Conservation (phyloP, 2,113 vertebrate genomes). For the Steatornis caripensis region DNA sequence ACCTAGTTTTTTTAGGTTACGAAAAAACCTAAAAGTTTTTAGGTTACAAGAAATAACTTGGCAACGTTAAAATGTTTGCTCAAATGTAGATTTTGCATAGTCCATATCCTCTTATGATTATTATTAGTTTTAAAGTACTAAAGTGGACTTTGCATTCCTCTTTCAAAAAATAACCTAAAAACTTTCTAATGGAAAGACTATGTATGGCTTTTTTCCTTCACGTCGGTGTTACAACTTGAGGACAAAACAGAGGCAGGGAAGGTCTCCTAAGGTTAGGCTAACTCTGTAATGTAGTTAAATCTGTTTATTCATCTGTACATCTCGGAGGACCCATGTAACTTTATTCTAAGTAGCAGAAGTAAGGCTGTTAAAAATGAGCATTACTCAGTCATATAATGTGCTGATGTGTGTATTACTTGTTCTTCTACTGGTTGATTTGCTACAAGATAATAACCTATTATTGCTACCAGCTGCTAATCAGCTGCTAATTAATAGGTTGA, state of each 20-base stretch:
- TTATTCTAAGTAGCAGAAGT: background rate
- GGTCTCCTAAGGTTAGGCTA: background rate
- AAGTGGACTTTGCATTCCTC: background rate
- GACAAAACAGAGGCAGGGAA: background rate
- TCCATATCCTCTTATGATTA: background rate
- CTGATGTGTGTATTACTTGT: background rate
- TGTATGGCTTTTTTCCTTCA: background rate
- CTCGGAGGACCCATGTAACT: background rate
- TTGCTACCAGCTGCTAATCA: conserved; percentile 60
- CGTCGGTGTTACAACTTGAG: background rate
- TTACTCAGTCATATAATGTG: background rate
- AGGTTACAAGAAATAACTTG: background rate
- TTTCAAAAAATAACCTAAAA: background rate
- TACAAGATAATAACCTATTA: conserved; percentile 44
- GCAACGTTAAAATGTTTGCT: background rate
- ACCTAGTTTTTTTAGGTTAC: background rate
- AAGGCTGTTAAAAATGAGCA: background rate
- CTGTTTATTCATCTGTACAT: background rate
- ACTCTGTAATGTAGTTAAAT: background rate
- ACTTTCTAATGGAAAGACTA: background rate
- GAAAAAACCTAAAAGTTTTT: background rate
- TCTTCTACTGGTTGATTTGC: conserved; percentile 6
- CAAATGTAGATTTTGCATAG: background rate
- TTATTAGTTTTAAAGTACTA: background rate
- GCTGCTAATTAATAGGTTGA: conserved; percentile 54